Percentiles rank a stretch among this genome's conserved stretches.
These are phyloP conservation scores for Hermatobates lingyangjiaoensis DNA, from an alignment of 1,140 invertebrate species.

Conservation along the genomic window DNA sequence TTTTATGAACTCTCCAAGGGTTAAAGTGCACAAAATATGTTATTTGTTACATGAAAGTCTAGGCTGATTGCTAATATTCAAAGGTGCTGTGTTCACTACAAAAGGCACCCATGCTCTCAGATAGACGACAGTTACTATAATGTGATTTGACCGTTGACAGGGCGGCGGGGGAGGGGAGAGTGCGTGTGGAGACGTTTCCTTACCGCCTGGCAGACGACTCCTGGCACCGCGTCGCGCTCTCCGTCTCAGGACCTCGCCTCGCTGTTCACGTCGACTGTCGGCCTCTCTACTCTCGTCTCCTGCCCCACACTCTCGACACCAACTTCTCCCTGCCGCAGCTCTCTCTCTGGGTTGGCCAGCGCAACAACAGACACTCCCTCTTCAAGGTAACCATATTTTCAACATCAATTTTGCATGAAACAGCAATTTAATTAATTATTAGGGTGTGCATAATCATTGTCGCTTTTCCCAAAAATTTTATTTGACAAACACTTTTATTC, in stretches of 20 bases:
- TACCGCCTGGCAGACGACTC: constrained; percentile 63
- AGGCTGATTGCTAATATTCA: too few relatives aligned
- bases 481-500: too few relatives aligned
- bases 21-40: too few relatives aligned
- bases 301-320: constrained; percentile 40
- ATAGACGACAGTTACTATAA: background rate
- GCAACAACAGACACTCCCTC: constrained; percentile 62
- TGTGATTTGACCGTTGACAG: background rate
- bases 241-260: constrained; percentile 59
- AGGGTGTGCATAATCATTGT: too few relatives aligned
- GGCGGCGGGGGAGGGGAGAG: constrained; percentile 30
- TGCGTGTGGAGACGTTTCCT: constrained; percentile 68
- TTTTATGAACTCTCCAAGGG: too few relatives aligned
- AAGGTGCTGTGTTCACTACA: too few relatives aligned
- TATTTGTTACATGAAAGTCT: too few relatives aligned
- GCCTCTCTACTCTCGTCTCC: constrained; percentile 54
- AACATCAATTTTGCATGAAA: too few relatives aligned
- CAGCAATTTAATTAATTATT: too few relatives aligned
- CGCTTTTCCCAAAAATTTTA: too few relatives aligned
- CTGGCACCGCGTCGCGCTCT: constrained; percentile 70
- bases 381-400: constrained; percentile 48
- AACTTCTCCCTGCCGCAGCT: constrained; percentile 50
- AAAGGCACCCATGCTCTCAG: background rate
- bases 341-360: constrained; percentile 69
- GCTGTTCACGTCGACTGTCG: constrained; percentile 70